phyloP scores from a whole-genome alignment of 2,888 invertebrate species.

The Drosophila melanosoma region DNA sequence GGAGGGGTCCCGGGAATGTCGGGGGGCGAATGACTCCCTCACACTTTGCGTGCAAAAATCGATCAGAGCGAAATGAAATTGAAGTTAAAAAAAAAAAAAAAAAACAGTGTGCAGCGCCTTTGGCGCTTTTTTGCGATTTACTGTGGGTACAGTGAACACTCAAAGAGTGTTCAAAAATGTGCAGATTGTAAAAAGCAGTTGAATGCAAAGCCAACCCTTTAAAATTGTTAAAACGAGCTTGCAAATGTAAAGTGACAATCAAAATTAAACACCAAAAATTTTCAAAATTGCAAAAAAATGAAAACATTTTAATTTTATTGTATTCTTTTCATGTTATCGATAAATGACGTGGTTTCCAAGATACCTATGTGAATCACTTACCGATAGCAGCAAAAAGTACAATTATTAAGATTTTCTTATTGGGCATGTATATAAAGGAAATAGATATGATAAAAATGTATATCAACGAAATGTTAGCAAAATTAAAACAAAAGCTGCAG shows the following conservation, averaged over 20 bases:
- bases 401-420: neutral
- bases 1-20: neutral
- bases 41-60: slow-evolving; percentile 82
- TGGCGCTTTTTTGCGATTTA: slow-evolving; percentile 58
- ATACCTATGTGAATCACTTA: neutral
- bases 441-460: neutral
- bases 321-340: neutral
- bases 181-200: neutral
- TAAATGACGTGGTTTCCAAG: neutral
- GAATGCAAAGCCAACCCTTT: neutral
- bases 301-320: neutral
- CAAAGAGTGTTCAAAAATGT: neutral
- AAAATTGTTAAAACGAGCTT: neutral
- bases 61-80: slow-evolving; percentile 80
- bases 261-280: no score
- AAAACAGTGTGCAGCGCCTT: slow-evolving; percentile 46
- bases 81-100: slow-evolving; percentile 50
- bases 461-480: neutral
- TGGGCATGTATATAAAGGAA: neutral
- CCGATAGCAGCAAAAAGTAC: neutral
- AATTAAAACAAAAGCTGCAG: neutral
- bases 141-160: slow-evolving; percentile 20
- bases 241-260: neutral
- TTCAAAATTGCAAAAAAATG: no score
- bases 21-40: slow-evolving; percentile 54